Percentiles rank a stretch among this genome's conserved stretches.
These are phyloP conservation scores for Scaptomyza caliginosa DNA, from an alignment of 2,888 invertebrate genomes.

Conservation along the genomic window DNA sequence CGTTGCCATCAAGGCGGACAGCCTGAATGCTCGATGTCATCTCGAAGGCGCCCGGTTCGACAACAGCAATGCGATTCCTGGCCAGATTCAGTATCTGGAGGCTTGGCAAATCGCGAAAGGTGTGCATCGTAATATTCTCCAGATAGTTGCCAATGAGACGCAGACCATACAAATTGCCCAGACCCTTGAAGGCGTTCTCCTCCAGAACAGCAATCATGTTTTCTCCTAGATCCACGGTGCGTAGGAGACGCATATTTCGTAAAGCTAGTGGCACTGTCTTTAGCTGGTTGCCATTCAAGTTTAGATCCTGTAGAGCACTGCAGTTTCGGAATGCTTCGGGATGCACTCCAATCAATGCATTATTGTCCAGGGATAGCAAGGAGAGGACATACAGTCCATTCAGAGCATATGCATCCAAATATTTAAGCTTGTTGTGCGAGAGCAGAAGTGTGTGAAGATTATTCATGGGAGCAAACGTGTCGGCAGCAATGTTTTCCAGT, in stretches of 20 bases:
- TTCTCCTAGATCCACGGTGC: slow-evolving; percentile 95
- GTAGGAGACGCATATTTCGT: slow-evolving; percentile 92
- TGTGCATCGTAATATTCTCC: slow-evolving; percentile 91
- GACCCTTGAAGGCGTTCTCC: slow-evolving; percentile 91
- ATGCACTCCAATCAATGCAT: slow-evolving; percentile 92
- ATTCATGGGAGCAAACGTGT: slow-evolving; percentile 95
- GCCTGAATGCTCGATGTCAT: slow-evolving; percentile 92
- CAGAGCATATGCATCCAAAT: slow-evolving; percentile 93
- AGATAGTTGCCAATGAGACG: slow-evolving; percentile 95
- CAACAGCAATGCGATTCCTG: slow-evolving; percentile 90
- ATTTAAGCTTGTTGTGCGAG: slow-evolving; percentile 93
- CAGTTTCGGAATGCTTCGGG: slow-evolving; percentile 95
- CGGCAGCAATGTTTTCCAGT: slow-evolving; percentile 92
- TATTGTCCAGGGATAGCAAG: slow-evolving; percentile 93
- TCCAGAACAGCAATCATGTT: slow-evolving; percentile 93
- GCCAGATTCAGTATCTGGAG: slow-evolving; percentile 95
- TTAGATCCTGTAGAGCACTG: slow-evolving; percentile 94
- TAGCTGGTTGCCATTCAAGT: slow-evolving; percentile 94
- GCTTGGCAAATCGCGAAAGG: slow-evolving; percentile 91
- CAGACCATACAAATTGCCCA: slow-evolving; percentile 93
- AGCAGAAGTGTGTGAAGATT: slow-evolving; percentile 95
- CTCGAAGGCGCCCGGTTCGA: slow-evolving; percentile 93
- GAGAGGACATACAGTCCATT: slow-evolving; percentile 95
- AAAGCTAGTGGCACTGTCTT: slow-evolving; percentile 92
- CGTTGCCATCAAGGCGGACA: slow-evolving; percentile 93